Conservation (phyloP, 2,888 invertebrate genomes). For the Prosopocoilus inquinatus region DNA sequence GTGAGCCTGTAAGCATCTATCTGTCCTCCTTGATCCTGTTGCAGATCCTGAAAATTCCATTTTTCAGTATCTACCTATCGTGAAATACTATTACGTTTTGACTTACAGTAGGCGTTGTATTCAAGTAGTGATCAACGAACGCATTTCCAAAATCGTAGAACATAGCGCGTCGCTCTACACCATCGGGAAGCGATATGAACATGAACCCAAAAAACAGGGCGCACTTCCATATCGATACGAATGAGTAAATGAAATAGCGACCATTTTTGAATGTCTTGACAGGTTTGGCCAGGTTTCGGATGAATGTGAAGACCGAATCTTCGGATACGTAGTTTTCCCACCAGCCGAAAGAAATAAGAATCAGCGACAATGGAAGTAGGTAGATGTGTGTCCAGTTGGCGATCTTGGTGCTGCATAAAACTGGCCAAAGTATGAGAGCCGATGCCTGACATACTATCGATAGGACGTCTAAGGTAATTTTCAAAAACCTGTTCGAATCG, state of each 20-base stretch:
- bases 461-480: constrained; percentile 57
- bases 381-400: no score
- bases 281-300: constrained; percentile 48
- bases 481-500: constrained; percentile 33
- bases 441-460: constrained; percentile 65
- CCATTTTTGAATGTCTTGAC: constrained; percentile 41
- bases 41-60: constrained; percentile 20
- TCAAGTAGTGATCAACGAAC: constrained; percentile 54
- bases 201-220: constrained; percentile 64
- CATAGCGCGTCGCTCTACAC: constrained; percentile 55
- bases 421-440: constrained; percentile 69
- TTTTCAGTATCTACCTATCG: no score
- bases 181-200: constrained; percentile 53
- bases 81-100: no score
- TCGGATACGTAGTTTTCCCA: constrained; percentile 76
- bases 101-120: constrained; percentile 49
- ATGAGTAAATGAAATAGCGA: constrained; percentile 71
- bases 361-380: constrained; percentile 61
- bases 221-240: constrained; percentile 75
- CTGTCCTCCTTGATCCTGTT: no score
- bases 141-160: constrained; percentile 53
- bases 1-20: constrained; percentile 33
- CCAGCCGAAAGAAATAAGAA: constrained; percentile 75
- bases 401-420: constrained; percentile 51
- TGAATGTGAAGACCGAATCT: constrained; percentile 35